Conservation (phyloP, 2,888 invertebrate genomes). For the Oxyteleia sp. region DNA sequence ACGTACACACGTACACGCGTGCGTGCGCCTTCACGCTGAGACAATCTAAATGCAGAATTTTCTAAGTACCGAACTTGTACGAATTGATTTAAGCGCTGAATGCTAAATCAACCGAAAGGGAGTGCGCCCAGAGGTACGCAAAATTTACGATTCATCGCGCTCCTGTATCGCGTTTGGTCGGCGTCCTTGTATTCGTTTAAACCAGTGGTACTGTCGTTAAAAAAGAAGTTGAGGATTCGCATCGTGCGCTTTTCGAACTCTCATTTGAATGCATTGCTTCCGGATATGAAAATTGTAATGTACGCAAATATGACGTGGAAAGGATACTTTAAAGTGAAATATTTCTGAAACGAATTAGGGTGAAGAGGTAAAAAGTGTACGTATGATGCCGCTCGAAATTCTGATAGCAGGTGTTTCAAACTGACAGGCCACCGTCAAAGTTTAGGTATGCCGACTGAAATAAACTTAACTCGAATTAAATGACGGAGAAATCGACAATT, state of each 20-base stretch:
- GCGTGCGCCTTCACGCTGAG: slow-evolving; percentile 24
- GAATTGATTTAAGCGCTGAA: slow-evolving; percentile 88
- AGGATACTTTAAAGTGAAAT: slow-evolving; percentile 42
- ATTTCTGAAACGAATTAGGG: slow-evolving; percentile 53
- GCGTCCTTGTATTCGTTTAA: slow-evolving; percentile 16
- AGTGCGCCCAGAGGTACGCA: slow-evolving; percentile 77
- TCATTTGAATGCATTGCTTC: slow-evolving; percentile 8
- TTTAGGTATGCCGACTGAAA: slow-evolving; percentile 63
- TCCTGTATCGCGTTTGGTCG: slow-evolving; percentile 31
- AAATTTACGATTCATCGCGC: slow-evolving; percentile 82
- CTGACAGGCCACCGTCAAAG: slow-evolving; percentile 56
- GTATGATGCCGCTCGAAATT: slow-evolving; percentile 56
- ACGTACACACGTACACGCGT: slow-evolving; percentile 26
- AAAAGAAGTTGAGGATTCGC: not conserved
- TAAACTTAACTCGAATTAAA: slow-evolving; percentile 57
- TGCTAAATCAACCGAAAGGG: slow-evolving; percentile 87
- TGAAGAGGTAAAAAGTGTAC: slow-evolving; percentile 45
- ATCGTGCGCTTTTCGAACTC: slow-evolving; percentile 15
- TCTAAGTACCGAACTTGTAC: slow-evolving; percentile 87
- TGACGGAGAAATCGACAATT: slow-evolving; percentile 61
- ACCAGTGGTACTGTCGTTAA: not conserved
- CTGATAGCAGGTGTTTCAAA: slow-evolving; percentile 66
- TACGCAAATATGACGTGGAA: slow-evolving; percentile 36
- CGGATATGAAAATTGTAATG: slow-evolving; percentile 17
- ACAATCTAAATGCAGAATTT: slow-evolving; percentile 85